A percentile compares a stretch with the other conserved stretches of the same genome.
Conservation (phyloP, 2,888 invertebrate species). For the Eulithis testata region DNA sequence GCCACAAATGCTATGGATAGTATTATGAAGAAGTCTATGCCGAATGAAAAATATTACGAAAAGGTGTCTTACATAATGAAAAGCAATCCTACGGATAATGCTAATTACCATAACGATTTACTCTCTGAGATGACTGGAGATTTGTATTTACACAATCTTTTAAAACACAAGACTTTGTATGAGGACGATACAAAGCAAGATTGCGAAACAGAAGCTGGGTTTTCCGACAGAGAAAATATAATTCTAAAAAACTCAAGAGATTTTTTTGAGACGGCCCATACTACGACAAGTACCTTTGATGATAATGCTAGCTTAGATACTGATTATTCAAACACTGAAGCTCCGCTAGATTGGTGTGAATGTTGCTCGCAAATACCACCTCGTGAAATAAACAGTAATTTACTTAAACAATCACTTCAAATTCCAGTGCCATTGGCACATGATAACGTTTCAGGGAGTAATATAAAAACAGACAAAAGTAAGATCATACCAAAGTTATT, state of each 20-base stretch:
- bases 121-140: slow-evolving; percentile 12
- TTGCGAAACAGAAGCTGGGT: slow-evolving; percentile 43
- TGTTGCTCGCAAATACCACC: slow-evolving; percentile 39
- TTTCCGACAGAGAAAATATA: slow-evolving; percentile 45
- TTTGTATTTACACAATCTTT: slow-evolving; percentile 23
- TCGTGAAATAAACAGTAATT: slow-evolving; percentile 38
- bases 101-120: slow-evolving; percentile 20
- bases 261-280: slow-evolving; percentile 38
- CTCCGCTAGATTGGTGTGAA: slow-evolving; percentile 48
- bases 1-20: slow-evolving; percentile 51
- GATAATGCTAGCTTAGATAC: slow-evolving; percentile 43
- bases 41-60: slow-evolving; percentile 41
- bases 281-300: slow-evolving; percentile 48
- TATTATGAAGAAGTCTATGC: slow-evolving; percentile 54
- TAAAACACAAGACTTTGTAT: slow-evolving; percentile 19
- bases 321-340: slow-evolving; percentile 42
- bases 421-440: slow-evolving; percentile 46
- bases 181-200: slow-evolving; percentile 25
- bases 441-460: slow-evolving; percentile 33
- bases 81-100: slow-evolving; percentile 38
- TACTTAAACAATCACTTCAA: slow-evolving; percentile 49
- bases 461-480: slow-evolving; percentile 31
- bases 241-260: slow-evolving; percentile 51
- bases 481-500: slow-evolving; percentile 25
- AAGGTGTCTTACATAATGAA: slow-evolving; percentile 63